Percentiles rank a stretch among this genome's conserved stretches.
Evolutionary conservation across 2,113 vertebrate species (phyloP).

Genomic region (Amazona guildingii): DNA sequence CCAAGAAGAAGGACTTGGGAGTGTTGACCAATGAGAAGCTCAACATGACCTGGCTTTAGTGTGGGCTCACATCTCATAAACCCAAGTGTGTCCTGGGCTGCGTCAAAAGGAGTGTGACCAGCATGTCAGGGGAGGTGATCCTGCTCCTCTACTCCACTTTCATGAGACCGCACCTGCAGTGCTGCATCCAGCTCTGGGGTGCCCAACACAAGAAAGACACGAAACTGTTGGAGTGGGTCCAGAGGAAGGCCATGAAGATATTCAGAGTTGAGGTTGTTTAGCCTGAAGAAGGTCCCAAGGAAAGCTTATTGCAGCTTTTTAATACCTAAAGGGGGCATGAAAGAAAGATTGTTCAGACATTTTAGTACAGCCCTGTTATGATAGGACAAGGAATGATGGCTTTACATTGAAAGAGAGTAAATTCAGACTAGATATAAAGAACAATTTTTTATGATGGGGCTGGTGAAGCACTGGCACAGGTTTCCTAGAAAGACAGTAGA

Average conservation of each 20-base stretch:
- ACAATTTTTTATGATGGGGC: not conserved
- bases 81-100: not conserved
- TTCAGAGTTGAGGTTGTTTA: not conserved
- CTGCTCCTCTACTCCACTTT: not conserved
- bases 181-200: not conserved
- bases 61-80: fast-evolving
- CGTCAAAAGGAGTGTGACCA: not conserved
- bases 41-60: not conserved
- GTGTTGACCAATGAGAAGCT: not conserved
- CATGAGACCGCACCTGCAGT: not conserved
- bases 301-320: not conserved
- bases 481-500: not conserved
- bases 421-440: not conserved
- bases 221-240: not conserved
- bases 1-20: not conserved
- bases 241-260: not conserved
- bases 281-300: not conserved
- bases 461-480: not conserved
- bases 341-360: not conserved
- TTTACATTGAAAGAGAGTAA: not conserved
- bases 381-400: not conserved
- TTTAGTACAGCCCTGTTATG: not conserved
- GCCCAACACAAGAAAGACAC: not conserved
- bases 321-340: not conserved
- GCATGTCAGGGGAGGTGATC: not conserved